phyloP scores from a whole-genome alignment of 2,888 invertebrate genomes.

The Octonoba sinensis region DNA sequence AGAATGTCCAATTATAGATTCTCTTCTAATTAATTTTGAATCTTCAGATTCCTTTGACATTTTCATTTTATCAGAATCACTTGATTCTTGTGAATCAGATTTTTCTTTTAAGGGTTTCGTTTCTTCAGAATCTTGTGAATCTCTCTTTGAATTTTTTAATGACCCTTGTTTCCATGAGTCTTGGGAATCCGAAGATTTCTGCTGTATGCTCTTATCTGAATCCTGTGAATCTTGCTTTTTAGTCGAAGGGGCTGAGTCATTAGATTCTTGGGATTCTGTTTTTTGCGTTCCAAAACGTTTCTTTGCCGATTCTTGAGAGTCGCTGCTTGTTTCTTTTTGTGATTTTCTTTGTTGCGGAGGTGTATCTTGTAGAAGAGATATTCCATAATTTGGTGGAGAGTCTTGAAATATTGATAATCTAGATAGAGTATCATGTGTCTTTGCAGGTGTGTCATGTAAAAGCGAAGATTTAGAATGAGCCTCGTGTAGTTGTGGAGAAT shows the following conservation, averaged over 20 bases:
- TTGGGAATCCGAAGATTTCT: conserved; percentile 23
- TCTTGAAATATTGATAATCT: conserved; percentile 36
- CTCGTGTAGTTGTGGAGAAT: conserved; percentile 41
- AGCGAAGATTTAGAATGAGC: conserved; percentile 35
- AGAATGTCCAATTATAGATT: conserved; percentile 34
- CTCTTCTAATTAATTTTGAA: conserved; percentile 36
- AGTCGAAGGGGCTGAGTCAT: conserved; percentile 29
- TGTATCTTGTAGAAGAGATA: conserved; percentile 35
- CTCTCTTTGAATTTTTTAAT: conserved; percentile 14
- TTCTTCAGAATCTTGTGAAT: conserved; percentile 42
- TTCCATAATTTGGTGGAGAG: conserved; percentile 33
- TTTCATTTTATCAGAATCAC: conserved; percentile 34
- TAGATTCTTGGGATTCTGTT: conserved; percentile 51
- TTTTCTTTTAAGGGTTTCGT: conserved; percentile 31
- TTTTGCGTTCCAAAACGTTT: conserved; percentile 2
- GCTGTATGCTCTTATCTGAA: conserved; percentile 19
- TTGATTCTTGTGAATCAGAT: conserved; percentile 54
- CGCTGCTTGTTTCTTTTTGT: conserved; percentile 14
- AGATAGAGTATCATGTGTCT: conserved; percentile 49
- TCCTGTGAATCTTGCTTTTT: conserved; percentile 36
- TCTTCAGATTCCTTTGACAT: conserved; percentile 38
- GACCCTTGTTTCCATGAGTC: background rate
- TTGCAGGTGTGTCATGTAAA: conserved; percentile 30
- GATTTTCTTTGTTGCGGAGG: conserved; percentile 16
- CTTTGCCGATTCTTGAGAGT: conserved; percentile 9